phyloP scores from a whole-genome alignment of 1,140 invertebrate genomes.

The Sipha flava region DNA sequence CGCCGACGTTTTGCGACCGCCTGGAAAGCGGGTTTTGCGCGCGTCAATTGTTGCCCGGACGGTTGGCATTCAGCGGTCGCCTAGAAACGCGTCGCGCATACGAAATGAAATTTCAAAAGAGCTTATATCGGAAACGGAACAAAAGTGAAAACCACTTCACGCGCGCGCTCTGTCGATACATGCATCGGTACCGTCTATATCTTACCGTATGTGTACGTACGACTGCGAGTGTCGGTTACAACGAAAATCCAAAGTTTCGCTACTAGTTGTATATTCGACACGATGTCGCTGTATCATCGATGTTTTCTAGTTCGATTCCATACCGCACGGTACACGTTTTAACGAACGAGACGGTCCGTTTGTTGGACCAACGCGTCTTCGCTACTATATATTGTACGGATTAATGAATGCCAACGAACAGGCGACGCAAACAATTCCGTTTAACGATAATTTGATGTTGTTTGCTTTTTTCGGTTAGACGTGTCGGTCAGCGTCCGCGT shows the following conservation, averaged over 20 bases:
- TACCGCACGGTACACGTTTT: no score
- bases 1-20: no score
- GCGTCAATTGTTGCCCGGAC: not conserved
- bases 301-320: no score
- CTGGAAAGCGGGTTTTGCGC: not conserved
- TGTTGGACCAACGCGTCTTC: no score
- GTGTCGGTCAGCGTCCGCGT: slow-evolving; percentile 60
- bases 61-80: not conserved
- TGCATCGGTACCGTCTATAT: not conserved
- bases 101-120: slow-evolving; percentile 7
- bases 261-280: no score
- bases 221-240: no score
- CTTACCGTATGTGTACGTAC: not conserved
- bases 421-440: no score
- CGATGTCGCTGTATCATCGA: no score
- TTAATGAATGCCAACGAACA: no score
- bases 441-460: not conserved
- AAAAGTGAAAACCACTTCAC: slow-evolving; percentile 9
- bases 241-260: no score
- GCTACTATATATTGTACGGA: no score
- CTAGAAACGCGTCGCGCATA: not conserved
- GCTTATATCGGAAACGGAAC: not conserved
- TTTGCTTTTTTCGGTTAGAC: slow-evolving; percentile 45
- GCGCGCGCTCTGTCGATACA: not conserved
- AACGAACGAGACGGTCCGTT: no score